Evolutionary conservation across 2,113 vertebrate species (phyloP).

Genomic region (Telmatochromis brachygnathus): DNA sequence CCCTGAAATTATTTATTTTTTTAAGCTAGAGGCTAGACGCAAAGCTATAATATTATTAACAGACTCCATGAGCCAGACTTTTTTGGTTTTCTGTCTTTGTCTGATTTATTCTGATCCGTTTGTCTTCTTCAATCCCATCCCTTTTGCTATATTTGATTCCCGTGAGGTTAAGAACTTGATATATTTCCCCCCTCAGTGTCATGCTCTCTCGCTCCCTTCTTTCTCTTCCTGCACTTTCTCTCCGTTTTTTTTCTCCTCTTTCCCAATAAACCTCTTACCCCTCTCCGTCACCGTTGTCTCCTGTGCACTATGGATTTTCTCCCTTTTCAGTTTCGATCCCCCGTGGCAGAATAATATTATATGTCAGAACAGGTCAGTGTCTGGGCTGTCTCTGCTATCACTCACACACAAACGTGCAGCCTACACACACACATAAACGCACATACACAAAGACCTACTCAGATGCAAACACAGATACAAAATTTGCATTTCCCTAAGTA

Average conservation of each 20-base stretch:
- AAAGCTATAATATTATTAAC: constrained; percentile 32
- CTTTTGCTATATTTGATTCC: constrained; percentile 22
- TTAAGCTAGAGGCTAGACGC: constrained; percentile 1
- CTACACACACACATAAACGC: background rate
- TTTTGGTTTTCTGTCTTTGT: constrained; percentile 18
- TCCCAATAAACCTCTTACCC: constrained; percentile 52
- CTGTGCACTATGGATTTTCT: constrained; percentile 57
- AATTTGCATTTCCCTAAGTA: background rate
- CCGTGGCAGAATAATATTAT: constrained; percentile 51
- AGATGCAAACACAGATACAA: background rate
- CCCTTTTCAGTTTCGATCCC: constrained; percentile 45
- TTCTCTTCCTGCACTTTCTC: background rate
- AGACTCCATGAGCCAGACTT: constrained; percentile 5
- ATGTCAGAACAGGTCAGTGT: constrained; percentile 57
- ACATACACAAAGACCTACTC: background rate
- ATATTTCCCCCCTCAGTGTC: background rate
- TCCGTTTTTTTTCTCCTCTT: background rate
- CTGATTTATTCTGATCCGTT: constrained; percentile 30
- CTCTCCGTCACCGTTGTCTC: constrained; percentile 27
- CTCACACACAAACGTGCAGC: background rate
- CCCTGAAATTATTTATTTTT: constrained; percentile 4
- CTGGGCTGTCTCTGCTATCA: constrained; percentile 22
- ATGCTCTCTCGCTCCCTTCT: background rate
- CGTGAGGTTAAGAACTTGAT: constrained; percentile 30
- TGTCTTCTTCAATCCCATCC: constrained; percentile 17